Evolutionary conservation across 2,113 vertebrate species (phyloP).

Genomic region (Pimephales promelas): DNA sequence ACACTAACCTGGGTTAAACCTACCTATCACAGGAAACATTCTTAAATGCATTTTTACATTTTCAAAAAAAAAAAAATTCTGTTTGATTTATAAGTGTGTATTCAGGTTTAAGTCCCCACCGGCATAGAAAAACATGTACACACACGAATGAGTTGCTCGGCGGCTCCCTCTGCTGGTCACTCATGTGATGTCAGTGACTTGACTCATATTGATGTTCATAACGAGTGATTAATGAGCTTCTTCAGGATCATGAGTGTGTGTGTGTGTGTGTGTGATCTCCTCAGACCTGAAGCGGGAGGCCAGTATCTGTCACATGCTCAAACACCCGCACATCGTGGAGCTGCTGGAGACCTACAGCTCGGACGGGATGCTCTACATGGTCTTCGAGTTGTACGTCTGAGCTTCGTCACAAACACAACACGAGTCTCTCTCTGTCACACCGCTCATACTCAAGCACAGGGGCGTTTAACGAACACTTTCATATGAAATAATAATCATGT

Average conservation of each 20-base stretch:
- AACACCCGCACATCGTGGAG: constrained; percentile 98
- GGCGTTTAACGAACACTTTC: neutral
- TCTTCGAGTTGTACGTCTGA: constrained; percentile 96
- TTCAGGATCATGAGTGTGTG: neutral
- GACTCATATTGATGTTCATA: neutral
- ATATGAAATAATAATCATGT: neutral
- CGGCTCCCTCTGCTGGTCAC: constrained; percentile 22
- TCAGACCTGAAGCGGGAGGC: constrained; percentile 97
- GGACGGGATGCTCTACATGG: constrained; percentile 99
- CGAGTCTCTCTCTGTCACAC: rapidly evolving
- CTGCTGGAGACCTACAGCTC: constrained; percentile 98
- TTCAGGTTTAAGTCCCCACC: no score
- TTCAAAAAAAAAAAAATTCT: no score
- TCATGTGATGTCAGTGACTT: neutral
- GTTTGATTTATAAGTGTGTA: no score
- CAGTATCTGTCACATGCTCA: constrained; percentile 99
- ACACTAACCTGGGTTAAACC: no score
- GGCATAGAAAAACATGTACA: no score
- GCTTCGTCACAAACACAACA: neutral
- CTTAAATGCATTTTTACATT: no score
- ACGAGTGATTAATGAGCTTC: neutral
- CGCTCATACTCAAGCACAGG: neutral
- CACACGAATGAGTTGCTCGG: neutral
- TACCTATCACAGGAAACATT: no score
- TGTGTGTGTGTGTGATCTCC: neutral